A percentile compares a stretch with the other conserved stretches of the same genome.
Evolutionary conservation across 2,113 vertebrate genomes (phyloP).

Genomic region (Corythoichthys intestinalis): DNA sequence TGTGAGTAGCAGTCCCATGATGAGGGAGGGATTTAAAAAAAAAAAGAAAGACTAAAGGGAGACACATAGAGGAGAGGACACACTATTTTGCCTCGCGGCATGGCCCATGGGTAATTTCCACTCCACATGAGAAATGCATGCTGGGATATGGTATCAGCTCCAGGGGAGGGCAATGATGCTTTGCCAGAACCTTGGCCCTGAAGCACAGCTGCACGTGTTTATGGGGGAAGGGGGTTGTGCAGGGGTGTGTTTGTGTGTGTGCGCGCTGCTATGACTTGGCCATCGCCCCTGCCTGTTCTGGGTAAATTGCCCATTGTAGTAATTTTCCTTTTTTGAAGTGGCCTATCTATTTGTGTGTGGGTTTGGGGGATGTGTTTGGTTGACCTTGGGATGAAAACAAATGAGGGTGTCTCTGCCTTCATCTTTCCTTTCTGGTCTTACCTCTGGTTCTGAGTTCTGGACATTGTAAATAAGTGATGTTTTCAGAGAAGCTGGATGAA

Average conservation of each 20-base stretch:
- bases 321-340: conserved; percentile 61
- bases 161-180: conserved; percentile 74
- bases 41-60: conserved; percentile 38
- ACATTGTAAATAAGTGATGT: not conserved
- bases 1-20: conserved; percentile 34
- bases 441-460: conserved; percentile 22
- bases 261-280: conserved; percentile 43
- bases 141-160: conserved; percentile 73
- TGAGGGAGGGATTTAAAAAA: conserved; percentile 45
- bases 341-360: conserved; percentile 33
- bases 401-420: conserved; percentile 20
- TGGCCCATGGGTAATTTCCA: conserved; percentile 72
- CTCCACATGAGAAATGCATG: conserved; percentile 74
- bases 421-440: conserved; percentile 23
- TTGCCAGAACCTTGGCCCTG: conserved; percentile 72
- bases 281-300: conserved; percentile 63
- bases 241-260: not conserved
- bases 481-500: not conserved
- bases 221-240: conserved; percentile 4
- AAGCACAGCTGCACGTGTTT: conserved; percentile 60
- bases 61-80: conserved; percentile 56
- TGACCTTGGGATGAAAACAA: conserved; percentile 59
- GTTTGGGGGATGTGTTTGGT: conserved; percentile 15
- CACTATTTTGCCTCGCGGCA: conserved; percentile 69
- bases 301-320: conserved; percentile 70